These are phyloP conservation scores for Phortica magna DNA, from an alignment of 2,888 invertebrate genomes.

Conservation along the genomic window DNA sequence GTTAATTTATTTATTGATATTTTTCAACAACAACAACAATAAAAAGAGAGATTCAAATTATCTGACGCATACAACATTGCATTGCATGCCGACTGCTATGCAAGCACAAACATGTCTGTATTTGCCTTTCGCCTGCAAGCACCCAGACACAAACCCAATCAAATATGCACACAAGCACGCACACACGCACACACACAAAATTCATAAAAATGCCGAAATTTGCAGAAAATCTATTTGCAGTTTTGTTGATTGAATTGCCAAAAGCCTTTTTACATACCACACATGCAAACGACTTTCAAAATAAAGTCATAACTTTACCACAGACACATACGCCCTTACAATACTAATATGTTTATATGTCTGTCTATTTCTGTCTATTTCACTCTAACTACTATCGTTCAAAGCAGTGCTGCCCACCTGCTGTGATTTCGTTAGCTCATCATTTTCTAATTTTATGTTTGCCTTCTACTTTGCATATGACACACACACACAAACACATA, in stretches of 20 bases:
- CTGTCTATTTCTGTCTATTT: neutral
- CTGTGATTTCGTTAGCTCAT: neutral
- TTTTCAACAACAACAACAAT: neutral
- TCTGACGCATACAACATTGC: neutral
- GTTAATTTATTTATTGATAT: neutral
- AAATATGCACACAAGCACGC: neutral
- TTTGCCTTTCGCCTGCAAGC: neutral
- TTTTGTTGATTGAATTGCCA: neutral
- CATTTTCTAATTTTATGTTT: constrained; percentile 20
- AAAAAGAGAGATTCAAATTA: neutral
- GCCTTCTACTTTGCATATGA: neutral
- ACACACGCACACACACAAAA: neutral
- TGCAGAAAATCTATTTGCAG: neutral
- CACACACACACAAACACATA: neutral
- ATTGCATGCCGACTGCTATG: neutral
- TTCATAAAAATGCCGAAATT: neutral
- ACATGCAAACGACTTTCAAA: neutral
- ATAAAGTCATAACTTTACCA: neutral
- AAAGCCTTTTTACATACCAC: neutral
- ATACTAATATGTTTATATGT: neutral
- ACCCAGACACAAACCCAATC: neutral
- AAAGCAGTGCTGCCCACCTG: neutral
- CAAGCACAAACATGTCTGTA: constrained; percentile 3
- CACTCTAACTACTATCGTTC: neutral
- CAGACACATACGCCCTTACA: neutral